A percentile compares a stretch with the other conserved stretches of the same genome.
phyloP scores from a whole-genome alignment of 2,797 vertebrate species.

The Garrulus glandarius region DNA sequence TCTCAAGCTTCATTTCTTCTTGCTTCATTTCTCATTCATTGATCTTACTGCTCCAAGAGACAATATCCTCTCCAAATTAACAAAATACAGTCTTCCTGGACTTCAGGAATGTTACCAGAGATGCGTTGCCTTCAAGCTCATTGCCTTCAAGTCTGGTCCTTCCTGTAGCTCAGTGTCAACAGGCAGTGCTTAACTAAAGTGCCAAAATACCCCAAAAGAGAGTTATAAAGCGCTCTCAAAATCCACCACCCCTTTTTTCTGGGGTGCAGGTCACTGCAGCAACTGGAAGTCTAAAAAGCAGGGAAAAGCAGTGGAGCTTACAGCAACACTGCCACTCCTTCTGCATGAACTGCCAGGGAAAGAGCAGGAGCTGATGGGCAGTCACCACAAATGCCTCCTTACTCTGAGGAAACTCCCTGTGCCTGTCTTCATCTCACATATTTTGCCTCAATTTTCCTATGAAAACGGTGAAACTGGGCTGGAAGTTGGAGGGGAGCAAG shows the following conservation, averaged over 20 bases:
- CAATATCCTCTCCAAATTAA: background rate
- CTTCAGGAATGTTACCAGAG: background rate
- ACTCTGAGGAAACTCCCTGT: background rate
- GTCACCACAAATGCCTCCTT: background rate
- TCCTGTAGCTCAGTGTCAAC: background rate
- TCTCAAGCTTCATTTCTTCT: background rate
- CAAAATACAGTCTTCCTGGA: background rate
- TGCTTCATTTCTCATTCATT: too few relatives aligned
- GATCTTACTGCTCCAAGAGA: background rate
- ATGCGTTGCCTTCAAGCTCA: fast-evolving
- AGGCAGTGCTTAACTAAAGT: background rate
- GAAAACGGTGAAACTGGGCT: background rate
- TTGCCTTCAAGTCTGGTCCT: background rate
- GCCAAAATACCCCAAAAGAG: background rate
- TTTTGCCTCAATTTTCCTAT: background rate
- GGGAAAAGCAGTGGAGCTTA: background rate
- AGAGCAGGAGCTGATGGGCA: background rate
- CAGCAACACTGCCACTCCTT: background rate
- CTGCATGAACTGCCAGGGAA: background rate
- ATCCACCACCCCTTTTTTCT: background rate
- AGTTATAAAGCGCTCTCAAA: background rate
- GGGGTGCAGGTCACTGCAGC: background rate
- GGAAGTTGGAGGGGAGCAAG: background rate
- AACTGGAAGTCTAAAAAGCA: background rate
- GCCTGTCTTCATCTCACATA: background rate